phyloP scores from a whole-genome alignment of 2,888 invertebrate species.

The Crocallis elinguaria region DNA sequence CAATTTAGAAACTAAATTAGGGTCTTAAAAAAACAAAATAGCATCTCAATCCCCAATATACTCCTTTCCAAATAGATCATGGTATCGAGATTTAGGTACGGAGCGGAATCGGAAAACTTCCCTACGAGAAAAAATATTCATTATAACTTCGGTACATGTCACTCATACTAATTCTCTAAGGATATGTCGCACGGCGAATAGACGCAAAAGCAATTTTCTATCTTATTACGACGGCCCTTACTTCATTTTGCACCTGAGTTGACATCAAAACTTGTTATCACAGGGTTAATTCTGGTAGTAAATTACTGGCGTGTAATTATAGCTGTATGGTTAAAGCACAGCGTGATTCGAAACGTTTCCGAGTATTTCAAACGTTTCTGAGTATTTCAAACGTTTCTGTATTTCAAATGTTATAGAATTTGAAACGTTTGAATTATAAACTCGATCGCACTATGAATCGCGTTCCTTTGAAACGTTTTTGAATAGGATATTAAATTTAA shows the following conservation, averaged over 20 bases:
- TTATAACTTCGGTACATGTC: slow-evolving; percentile 49
- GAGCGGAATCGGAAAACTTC: slow-evolving; percentile 55
- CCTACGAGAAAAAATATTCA: slow-evolving; percentile 56
- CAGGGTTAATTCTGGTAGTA: slow-evolving; percentile 21
- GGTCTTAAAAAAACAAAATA: not conserved
- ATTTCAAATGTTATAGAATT: not conserved
- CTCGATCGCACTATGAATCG: no score
- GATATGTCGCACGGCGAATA: slow-evolving; percentile 31
- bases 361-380: not conserved
- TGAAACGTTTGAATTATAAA: no score
- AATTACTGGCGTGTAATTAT: slow-evolving; percentile 22
- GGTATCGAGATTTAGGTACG: slow-evolving; percentile 45
- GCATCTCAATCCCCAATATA: not conserved
- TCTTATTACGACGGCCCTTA: slow-evolving; percentile 36
- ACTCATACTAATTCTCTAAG: slow-evolving; percentile 41
- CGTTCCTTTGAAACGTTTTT: no score
- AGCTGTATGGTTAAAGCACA: not conserved
- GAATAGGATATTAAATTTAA: no score
- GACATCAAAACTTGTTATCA: slow-evolving; percentile 37
- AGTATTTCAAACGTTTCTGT: not conserved
- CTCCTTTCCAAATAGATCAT: slow-evolving; percentile 29
- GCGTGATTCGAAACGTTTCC: not conserved
- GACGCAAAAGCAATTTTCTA: slow-evolving; percentile 43
- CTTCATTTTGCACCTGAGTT: slow-evolving; percentile 43
- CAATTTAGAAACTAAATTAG: not conserved